phyloP scores from a whole-genome alignment of 2,888 invertebrate species.

The Parthenolecanium corni region DNA sequence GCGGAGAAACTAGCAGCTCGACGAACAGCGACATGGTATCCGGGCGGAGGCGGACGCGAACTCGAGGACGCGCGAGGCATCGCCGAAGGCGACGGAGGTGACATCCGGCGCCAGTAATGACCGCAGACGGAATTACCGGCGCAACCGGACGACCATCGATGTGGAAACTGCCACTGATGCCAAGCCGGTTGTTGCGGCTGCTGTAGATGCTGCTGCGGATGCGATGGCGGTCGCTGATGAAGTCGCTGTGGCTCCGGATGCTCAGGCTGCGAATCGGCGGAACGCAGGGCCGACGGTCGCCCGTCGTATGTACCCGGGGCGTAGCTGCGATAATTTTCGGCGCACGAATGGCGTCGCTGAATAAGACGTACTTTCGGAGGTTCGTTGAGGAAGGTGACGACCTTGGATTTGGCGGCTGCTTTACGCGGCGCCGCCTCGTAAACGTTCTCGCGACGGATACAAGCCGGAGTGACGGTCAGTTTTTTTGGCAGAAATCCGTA shows the following conservation, averaged over 20 bases:
- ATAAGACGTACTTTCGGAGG: constrained; percentile 9
- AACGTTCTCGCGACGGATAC: constrained; percentile 3
- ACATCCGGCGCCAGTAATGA: constrained; percentile 8
- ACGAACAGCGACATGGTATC: constrained; percentile 29
- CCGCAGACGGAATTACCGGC: background rate
- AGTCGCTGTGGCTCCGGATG: constrained; percentile 2
- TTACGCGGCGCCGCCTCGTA: constrained; percentile 9
- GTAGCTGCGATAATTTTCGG: constrained; percentile 16
- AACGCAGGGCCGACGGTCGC: constrained; percentile 3
- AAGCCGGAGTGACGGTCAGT: background rate
- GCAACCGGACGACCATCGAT: background rate
- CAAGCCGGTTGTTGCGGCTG: no score
- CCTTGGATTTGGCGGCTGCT: background rate
- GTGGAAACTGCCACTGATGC: constrained; percentile 9
- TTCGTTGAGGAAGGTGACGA: constrained; percentile 17
- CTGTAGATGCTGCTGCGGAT: constrained; percentile 21
- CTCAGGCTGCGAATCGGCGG: constrained; percentile 16
- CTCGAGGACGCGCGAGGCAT: background rate
- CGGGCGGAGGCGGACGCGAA: constrained; percentile 27
- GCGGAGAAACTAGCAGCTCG: constrained; percentile 31
- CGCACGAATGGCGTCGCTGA: constrained; percentile 23
- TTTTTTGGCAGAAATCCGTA: constrained; percentile 28
- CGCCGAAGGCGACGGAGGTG: background rate
- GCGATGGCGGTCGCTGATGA: background rate
- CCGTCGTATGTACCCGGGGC: constrained; percentile 19